Percentiles rank a stretch among this genome's conserved stretches.
phyloP scores from a whole-genome alignment of 2,113 vertebrate species.

The Dasyprocta punctata region DNA sequence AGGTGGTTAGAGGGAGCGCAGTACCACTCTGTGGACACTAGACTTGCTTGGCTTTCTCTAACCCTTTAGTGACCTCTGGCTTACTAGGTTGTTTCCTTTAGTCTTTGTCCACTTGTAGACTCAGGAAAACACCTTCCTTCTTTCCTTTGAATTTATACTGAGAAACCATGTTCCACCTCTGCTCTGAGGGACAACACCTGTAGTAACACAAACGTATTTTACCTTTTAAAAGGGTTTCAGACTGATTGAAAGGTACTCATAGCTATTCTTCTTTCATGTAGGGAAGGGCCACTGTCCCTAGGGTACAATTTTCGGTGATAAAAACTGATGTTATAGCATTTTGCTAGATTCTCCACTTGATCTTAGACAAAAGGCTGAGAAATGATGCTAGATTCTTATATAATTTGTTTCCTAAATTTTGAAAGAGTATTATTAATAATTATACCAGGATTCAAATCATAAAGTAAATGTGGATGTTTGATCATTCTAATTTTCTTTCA shows the following conservation, averaged over 20 bases:
- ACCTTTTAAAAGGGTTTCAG: not conserved
- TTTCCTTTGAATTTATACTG: not conserved
- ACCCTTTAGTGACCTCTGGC: not conserved
- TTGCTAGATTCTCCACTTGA: not conserved
- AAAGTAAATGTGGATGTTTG: not conserved
- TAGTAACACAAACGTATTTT: not conserved
- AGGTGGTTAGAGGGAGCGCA: not conserved
- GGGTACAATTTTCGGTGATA: not conserved
- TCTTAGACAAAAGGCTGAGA: not conserved
- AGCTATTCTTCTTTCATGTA: not conserved
- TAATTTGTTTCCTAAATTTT: conserved; percentile 3
- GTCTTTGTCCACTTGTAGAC: too few relatives aligned
- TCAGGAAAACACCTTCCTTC: not conserved
- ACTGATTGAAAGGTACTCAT: not conserved
- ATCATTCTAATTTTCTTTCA: not conserved
- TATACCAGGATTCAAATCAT: not conserved
- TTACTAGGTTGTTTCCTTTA: not conserved
- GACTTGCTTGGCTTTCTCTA: not conserved
- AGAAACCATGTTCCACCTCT: not conserved
- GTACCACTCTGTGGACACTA: not conserved
- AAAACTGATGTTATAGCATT: not conserved
- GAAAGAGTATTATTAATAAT: not conserved
- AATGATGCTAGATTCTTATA: not conserved
- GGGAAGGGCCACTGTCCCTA: not conserved
- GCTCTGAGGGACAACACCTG: not conserved